These are phyloP conservation scores for Diachrysia chrysitis DNA, from an alignment of 2,888 invertebrate species.

Conservation along the genomic window DNA sequence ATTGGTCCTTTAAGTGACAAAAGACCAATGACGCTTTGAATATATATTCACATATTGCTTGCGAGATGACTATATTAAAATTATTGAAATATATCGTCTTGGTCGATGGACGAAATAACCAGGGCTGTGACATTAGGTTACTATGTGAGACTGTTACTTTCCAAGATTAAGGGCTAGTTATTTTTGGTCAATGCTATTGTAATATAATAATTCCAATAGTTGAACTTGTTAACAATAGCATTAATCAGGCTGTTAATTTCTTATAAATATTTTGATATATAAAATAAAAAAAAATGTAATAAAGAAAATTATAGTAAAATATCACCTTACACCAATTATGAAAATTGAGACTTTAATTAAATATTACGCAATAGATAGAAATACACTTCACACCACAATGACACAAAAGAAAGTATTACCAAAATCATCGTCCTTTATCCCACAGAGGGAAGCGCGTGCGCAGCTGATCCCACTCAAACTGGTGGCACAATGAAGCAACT, in stretches of 20 bases:
- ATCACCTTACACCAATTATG: slow-evolving; percentile 12
- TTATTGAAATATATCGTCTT: too few species aligned
- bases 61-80: too few species aligned
- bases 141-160: too few species aligned
- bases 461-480: slow-evolving; percentile 76
- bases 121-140: too few species aligned
- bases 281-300: not conserved
- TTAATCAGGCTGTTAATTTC: too few species aligned
- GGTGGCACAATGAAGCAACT: slow-evolving; percentile 68
- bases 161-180: too few species aligned
- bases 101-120: too few species aligned
- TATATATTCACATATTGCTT: not conserved
- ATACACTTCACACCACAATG: slow-evolving; percentile 61
- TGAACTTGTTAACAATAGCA: too few species aligned
- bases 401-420: slow-evolving; percentile 72
- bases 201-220: too few species aligned
- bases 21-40: not conserved
- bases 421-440: slow-evolving; percentile 72
- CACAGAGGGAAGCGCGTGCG: slow-evolving; percentile 66
- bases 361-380: slow-evolving; percentile 21
- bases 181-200: too few species aligned
- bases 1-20: not conserved
- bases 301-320: slow-evolving; percentile 5
- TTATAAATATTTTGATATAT: too few species aligned
- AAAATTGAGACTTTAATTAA: slow-evolving; percentile 16